phyloP scores from a whole-genome alignment of 2,113 vertebrate genomes.

The Pheucticus melanocephalus region DNA sequence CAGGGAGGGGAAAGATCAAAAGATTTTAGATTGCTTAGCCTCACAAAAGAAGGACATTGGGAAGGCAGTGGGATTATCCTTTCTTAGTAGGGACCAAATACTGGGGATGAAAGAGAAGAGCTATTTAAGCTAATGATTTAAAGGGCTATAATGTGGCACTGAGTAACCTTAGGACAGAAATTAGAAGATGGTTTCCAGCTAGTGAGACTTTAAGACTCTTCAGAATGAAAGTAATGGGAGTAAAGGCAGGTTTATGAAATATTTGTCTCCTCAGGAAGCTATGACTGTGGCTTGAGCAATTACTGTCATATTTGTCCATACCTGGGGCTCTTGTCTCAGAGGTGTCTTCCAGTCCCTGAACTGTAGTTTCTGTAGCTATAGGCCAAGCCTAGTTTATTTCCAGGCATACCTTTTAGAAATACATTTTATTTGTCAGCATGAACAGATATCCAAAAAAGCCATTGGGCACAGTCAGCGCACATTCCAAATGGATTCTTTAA shows the following conservation, averaged over 20 bases:
- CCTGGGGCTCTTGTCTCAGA: background rate
- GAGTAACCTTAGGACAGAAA: background rate
- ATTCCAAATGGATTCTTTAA: background rate
- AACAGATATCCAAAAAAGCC: background rate
- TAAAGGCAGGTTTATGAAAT: background rate
- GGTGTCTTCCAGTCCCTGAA: background rate
- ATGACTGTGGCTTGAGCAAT: background rate
- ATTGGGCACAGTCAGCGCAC: background rate
- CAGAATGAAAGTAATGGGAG: background rate
- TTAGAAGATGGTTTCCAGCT: background rate
- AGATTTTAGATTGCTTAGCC: slow-evolving; percentile 35
- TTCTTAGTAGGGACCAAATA: slow-evolving; percentile 42
- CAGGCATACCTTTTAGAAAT: background rate
- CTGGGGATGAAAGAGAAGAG: slow-evolving; percentile 25
- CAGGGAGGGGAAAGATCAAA: slow-evolving; percentile 18
- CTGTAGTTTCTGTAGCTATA: background rate
- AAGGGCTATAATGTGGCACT: background rate
- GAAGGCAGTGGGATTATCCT: slow-evolving; percentile 37
- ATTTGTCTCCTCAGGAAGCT: background rate
- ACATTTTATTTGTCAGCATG: background rate
- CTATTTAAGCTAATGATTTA: slow-evolving; percentile 40
- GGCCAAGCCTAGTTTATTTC: background rate
- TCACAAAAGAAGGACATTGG: slow-evolving; percentile 7
- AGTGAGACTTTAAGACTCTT: background rate
- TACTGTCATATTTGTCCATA: background rate